Conservation (phyloP, 2,797 vertebrate genomes). For the Orientallactaga sibirica region DNA sequence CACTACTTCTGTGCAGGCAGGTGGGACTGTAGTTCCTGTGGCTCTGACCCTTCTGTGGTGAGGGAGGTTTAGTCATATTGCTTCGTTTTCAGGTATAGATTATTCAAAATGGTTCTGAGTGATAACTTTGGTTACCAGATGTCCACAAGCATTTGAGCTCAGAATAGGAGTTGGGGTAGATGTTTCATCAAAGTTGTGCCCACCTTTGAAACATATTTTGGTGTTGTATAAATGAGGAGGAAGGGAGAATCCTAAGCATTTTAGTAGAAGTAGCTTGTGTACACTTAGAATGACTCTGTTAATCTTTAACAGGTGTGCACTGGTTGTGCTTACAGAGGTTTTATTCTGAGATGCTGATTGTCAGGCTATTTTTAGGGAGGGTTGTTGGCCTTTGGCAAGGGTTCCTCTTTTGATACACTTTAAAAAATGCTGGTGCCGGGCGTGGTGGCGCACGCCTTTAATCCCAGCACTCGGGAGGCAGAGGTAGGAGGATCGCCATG, state of each 20-base stretch:
- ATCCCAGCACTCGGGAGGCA: too few species aligned
- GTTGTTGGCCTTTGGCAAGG: conserved; percentile 1
- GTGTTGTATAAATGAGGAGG: conserved; percentile 6
- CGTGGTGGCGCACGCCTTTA: too few species aligned
- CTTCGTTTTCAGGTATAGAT: conserved; percentile 9
- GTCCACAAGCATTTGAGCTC: conserved; percentile 14
- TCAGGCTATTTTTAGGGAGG: conserved; percentile 47
- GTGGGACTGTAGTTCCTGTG: background rate
- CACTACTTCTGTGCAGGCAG: background rate
- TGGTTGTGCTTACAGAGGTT: background rate
- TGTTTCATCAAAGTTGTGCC: background rate
- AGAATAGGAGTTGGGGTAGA: background rate
- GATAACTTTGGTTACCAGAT: background rate
- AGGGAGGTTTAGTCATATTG: background rate
- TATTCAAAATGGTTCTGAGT: conserved; percentile 17
- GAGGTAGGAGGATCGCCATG: too few species aligned
- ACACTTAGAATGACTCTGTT: background rate
- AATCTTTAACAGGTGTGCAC: background rate
- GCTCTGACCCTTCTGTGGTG: background rate
- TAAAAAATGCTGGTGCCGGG: background rate
- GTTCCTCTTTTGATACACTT: conserved; percentile 19
- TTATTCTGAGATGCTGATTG: background rate
- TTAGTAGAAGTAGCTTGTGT: background rate
- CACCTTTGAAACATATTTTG: conserved; percentile 31
- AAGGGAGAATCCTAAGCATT: background rate